A percentile compares a stretch with the other conserved stretches of the same genome.
Evolutionary conservation across 1,140 invertebrate species (phyloP).

Genomic region (Drosophila ohnishii): DNA sequence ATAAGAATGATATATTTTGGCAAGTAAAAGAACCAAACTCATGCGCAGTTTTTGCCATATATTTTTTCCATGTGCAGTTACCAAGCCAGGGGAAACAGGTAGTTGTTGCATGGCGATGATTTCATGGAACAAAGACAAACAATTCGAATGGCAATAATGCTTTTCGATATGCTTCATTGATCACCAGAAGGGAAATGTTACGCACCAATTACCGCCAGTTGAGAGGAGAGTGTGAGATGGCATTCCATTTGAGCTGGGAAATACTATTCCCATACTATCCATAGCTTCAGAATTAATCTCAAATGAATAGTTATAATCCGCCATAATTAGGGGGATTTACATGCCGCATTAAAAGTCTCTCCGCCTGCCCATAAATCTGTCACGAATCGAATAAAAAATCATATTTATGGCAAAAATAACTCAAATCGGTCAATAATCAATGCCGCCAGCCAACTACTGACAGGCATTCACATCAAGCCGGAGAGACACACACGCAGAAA

Average conservation of each 20-base stretch:
- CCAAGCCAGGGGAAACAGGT: slow-evolving; percentile 35
- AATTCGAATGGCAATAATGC: slow-evolving; percentile 49
- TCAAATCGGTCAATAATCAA: slow-evolving; percentile 34
- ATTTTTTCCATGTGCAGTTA: slow-evolving; percentile 9
- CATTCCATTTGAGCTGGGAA: slow-evolving; percentile 8
- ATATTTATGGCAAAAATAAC: slow-evolving; percentile 34
- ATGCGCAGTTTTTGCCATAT: not conserved
- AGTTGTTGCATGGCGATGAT: slow-evolving; percentile 51
- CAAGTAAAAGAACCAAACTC: not conserved
- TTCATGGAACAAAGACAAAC: slow-evolving; percentile 56
- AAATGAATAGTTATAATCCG: slow-evolving; percentile 1
- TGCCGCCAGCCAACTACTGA: slow-evolving; percentile 23
- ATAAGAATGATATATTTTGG: not conserved
- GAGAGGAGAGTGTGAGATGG: not conserved
- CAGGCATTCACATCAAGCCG: slow-evolving; percentile 9
- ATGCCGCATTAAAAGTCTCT: not conserved
- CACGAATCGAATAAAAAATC: slow-evolving; percentile 36
- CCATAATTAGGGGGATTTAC: slow-evolving; percentile 1
- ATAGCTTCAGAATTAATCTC: not conserved
- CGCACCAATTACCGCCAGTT: slow-evolving; percentile 41
- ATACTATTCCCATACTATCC: not conserved
- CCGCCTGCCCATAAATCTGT: slow-evolving; percentile 28
- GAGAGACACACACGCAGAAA: slow-evolving; percentile 18
- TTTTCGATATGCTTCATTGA: slow-evolving; percentile 52
- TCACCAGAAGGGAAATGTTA: slow-evolving; percentile 27